phyloP scores from a whole-genome alignment of 2,113 vertebrate genomes.

The Arvicanthis niloticus region DNA sequence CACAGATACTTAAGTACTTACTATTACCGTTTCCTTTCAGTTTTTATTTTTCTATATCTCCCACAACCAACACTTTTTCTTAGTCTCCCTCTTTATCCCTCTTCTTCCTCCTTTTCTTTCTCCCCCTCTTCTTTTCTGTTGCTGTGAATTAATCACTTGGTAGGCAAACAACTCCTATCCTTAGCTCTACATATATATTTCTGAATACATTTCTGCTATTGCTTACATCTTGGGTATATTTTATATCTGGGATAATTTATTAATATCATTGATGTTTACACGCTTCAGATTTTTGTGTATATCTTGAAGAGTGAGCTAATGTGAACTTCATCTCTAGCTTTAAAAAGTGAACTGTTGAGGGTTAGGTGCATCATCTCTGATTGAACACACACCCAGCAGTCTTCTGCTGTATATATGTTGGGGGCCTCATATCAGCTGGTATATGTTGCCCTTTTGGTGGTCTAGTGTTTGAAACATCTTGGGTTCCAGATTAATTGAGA shows the following conservation, averaged over 20 bases:
- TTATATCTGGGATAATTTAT: neutral
- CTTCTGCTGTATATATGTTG: too few relatives aligned
- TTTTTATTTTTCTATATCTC: neutral
- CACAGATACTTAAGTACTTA: neutral
- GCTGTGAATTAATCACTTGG: neutral
- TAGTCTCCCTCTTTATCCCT: neutral
- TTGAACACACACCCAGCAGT: too few relatives aligned
- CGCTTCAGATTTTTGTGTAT: neutral
- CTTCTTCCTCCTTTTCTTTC: too few relatives aligned
- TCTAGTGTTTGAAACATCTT: too few relatives aligned
- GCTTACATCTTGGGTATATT: neutral
- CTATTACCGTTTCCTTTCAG: neutral
- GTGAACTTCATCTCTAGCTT: neutral
- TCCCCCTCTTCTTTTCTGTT: neutral
- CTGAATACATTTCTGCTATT: conserved; percentile 11
- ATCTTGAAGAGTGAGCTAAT: neutral
- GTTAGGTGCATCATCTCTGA: too few relatives aligned
- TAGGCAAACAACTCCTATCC: neutral
- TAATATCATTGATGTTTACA: neutral
- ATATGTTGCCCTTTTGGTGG: too few relatives aligned
- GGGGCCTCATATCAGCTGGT: too few relatives aligned
- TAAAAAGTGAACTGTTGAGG: neutral
- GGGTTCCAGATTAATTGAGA: too few relatives aligned
- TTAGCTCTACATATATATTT: neutral
- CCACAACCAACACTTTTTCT: neutral